Evolutionary conservation across 2,888 invertebrate genomes (phyloP).

Genomic region (Nephrotoma guestfalica): DNA sequence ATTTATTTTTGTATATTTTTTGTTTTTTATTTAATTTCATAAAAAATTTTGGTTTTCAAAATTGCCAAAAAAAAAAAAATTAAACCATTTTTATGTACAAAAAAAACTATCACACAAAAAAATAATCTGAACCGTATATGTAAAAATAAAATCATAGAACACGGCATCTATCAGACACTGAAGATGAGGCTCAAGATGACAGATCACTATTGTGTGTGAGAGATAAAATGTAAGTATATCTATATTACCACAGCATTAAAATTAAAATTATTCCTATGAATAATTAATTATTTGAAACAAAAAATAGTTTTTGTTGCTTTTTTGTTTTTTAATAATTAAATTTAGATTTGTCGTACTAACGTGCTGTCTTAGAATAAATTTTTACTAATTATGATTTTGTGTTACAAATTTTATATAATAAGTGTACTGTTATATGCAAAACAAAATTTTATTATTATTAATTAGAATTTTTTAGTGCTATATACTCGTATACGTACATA

Average conservation of each 20-base stretch:
- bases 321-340: not conserved
- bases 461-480: not conserved
- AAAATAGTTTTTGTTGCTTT: not conserved
- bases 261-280: not conserved
- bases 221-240: slow-evolving; percentile 26
- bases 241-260: not conserved
- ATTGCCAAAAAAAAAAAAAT: not conserved
- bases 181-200: slow-evolving; percentile 33
- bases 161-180: slow-evolving; percentile 32
- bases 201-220: slow-evolving; percentile 29
- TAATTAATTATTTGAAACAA: not conserved
- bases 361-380: not conserved
- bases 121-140: not conserved
- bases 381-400: not conserved
- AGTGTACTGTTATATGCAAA: not conserved
- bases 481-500: not conserved
- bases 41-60: slow-evolving; percentile 1
- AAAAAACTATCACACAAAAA: not conserved
- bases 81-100: slow-evolving; percentile 2
- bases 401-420: not conserved
- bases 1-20: not conserved
- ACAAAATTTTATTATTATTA: not conserved
- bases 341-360: not conserved
- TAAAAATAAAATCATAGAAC: slow-evolving; percentile 14
- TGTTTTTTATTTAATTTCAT: not conserved